A percentile compares a stretch with the other conserved stretches of the same genome.
Conservation (phyloP, 1,140 invertebrate genomes). For the Globodera ellingtonae region DNA sequence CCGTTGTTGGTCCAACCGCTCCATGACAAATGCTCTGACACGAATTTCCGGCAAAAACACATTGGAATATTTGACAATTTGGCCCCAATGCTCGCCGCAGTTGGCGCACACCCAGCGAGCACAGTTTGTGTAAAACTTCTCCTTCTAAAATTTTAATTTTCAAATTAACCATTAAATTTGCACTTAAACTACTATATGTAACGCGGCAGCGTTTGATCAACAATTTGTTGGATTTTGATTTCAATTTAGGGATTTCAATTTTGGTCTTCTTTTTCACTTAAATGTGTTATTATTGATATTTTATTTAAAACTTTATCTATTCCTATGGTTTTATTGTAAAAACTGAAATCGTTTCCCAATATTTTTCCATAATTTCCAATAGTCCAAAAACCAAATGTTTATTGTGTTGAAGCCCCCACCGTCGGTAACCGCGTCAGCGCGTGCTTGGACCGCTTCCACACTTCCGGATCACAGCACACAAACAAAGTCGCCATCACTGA, state of each 20-base stretch:
- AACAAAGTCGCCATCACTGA: constrained; percentile 26
- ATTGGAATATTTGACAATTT: constrained; percentile 46
- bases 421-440: constrained; percentile 22
- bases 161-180: too few relatives aligned
- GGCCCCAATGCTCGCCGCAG: constrained; percentile 31
- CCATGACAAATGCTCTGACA: constrained; percentile 27
- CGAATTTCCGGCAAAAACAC: constrained; percentile 26
- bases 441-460: constrained; percentile 34
- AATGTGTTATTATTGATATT: too few relatives aligned
- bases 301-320: too few relatives aligned
- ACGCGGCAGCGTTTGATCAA: too few relatives aligned
- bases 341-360: too few relatives aligned
- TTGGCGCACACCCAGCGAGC: constrained; percentile 33
- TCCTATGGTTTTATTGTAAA: too few relatives aligned
- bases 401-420: constrained; percentile 7
- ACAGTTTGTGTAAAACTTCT: constrained; percentile 36
- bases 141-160: constrained; percentile 22
- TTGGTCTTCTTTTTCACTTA: too few relatives aligned
- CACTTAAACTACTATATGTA: too few relatives aligned
- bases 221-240: too few relatives aligned
- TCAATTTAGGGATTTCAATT: not conserved
- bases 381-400: too few relatives aligned
- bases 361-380: too few relatives aligned
- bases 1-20: constrained; percentile 16
- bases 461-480: constrained; percentile 36